Conservation (phyloP, 2,797 vertebrate species). For the Oreochromis mossambicus region DNA sequence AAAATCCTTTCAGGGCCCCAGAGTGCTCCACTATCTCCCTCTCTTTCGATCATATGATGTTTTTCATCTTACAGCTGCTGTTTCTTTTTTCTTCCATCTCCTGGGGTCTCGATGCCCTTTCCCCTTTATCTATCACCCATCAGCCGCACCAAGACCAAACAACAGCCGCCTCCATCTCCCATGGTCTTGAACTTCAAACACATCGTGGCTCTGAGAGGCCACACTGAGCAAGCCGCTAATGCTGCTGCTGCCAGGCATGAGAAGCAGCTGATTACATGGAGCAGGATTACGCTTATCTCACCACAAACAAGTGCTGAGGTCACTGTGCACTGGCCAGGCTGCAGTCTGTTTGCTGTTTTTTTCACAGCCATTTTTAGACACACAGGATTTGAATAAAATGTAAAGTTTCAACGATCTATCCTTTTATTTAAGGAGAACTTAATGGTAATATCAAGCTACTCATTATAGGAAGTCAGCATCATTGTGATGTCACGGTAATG, state of each 20-base stretch:
- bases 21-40: slow-evolving; percentile 43
- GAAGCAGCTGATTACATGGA: slow-evolving; percentile 13
- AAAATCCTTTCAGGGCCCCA: slow-evolving; percentile 47
- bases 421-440: neutral
- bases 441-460: neutral
- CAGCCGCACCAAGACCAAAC: slow-evolving; percentile 37
- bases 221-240: neutral
- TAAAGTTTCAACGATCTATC: neutral
- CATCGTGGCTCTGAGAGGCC: slow-evolving; percentile 27
- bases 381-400: neutral
- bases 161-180: slow-evolving; percentile 32
- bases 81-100: slow-evolving; percentile 35
- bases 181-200: slow-evolving; percentile 43
- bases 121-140: slow-evolving; percentile 19
- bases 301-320: neutral
- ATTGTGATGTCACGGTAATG: neutral
- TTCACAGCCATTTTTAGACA: neutral
- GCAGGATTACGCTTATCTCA: neutral
- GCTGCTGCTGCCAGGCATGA: neutral
- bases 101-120: slow-evolving; percentile 40
- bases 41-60: slow-evolving; percentile 40
- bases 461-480: neutral
- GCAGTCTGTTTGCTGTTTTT: neutral
- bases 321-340: neutral
- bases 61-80: slow-evolving; percentile 42